These are phyloP conservation scores for Amphiprion percula DNA, from an alignment of 2,113 vertebrate species.

Conservation along the genomic window DNA sequence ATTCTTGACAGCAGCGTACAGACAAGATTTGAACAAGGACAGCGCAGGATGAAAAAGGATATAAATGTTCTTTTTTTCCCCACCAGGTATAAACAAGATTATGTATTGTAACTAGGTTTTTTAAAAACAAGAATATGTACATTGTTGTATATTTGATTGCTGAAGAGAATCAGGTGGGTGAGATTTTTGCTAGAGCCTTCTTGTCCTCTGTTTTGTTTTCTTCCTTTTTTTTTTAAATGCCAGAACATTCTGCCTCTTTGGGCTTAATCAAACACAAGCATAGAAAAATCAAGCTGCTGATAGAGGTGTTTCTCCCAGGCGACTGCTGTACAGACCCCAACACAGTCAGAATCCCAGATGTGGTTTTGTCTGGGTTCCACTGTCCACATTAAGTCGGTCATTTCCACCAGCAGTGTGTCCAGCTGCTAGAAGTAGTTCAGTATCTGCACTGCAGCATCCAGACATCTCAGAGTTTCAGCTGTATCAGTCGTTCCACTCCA, in stretches of 20 bases:
- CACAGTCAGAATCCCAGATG: background rate
- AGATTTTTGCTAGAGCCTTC: too few relatives aligned
- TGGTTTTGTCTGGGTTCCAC: background rate
- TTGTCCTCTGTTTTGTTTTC: too few relatives aligned
- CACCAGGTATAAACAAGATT: too few relatives aligned
- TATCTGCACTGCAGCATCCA: background rate
- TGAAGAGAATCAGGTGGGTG: too few relatives aligned
- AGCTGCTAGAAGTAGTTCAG: background rate
- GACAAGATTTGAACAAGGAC: too few relatives aligned
- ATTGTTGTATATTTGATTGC: too few relatives aligned
- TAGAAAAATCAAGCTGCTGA: background rate
- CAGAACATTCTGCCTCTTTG: constrained; percentile 4
- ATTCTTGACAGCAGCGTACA: too few relatives aligned
- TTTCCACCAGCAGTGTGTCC: background rate
- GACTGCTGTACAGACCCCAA: background rate
- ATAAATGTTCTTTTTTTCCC: too few relatives aligned
- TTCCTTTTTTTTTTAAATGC: too few relatives aligned
- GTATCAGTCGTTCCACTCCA: constrained; percentile 92
- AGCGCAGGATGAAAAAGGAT: too few relatives aligned
- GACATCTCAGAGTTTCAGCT: constrained; percentile 58
- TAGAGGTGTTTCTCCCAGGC: background rate
- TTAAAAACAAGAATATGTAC: too few relatives aligned
- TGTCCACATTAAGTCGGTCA: background rate
- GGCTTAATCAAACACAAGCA: constrained; percentile 4
- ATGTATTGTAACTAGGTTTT: too few relatives aligned